A percentile compares a stretch with the other conserved stretches of the same genome.
Conservation (phyloP, 2,888 invertebrate species). For the Cotesia congregata region DNA sequence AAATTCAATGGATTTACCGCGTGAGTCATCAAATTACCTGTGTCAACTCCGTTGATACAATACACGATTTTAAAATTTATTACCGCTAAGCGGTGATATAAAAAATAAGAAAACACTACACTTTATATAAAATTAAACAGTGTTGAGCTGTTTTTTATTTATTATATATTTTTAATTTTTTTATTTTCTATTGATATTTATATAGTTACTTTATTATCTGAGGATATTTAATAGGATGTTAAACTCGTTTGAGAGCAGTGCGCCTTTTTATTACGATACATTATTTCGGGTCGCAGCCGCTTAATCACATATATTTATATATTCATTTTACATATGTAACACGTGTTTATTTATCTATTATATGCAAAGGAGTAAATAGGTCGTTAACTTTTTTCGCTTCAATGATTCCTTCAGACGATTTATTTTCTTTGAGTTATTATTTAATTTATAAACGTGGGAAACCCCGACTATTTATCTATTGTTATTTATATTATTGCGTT, state of each 20-base stretch:
- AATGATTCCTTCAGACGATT: not conserved
- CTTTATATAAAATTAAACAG: too few species aligned
- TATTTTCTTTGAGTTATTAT: not conserved
- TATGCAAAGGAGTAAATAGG: not conserved
- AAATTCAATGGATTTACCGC: not conserved
- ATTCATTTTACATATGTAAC: not conserved
- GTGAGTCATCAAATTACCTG: not conserved
- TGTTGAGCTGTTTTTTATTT: not conserved
- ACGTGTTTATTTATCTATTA: not conserved
- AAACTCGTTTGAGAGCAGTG: not conserved
- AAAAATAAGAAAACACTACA: not conserved
- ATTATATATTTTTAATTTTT: not conserved
- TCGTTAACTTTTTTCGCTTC: not conserved
- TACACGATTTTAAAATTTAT: not conserved
- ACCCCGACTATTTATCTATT: not conserved
- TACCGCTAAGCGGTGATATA: not conserved
- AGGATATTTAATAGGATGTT: not conserved
- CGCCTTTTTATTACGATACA: constrained; percentile 1
- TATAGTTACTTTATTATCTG: too few species aligned
- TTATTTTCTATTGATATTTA: not conserved
- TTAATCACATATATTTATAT: not conserved
- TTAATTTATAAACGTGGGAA: not conserved
- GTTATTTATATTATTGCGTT: not conserved
- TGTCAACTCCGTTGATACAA: not conserved
- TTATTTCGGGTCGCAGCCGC: not conserved